A percentile compares a stretch with the other conserved stretches of the same genome.
phyloP scores from a whole-genome alignment of 2,113 vertebrate genomes.

The Bambusicola thoracicus region DNA sequence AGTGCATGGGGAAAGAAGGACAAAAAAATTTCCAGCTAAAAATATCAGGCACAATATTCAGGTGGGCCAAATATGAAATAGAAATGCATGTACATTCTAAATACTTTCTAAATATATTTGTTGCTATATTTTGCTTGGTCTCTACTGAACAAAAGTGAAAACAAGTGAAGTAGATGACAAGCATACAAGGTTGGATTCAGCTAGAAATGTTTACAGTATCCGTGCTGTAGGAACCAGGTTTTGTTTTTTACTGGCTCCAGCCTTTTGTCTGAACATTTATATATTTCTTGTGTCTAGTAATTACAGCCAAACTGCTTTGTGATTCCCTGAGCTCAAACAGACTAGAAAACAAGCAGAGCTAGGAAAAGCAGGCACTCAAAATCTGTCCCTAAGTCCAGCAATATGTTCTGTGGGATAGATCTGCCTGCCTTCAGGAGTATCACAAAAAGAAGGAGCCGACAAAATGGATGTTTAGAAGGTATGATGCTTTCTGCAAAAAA shows the following conservation, averaged over 20 bases:
- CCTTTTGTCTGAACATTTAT: conserved; percentile 12
- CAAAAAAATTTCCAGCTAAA: conserved; percentile 23
- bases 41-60: neutral
- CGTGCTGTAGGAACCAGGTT: neutral
- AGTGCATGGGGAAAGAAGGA: neutral
- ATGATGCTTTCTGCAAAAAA: neutral
- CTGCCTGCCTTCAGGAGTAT: neutral
- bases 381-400: neutral
- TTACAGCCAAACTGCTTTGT: neutral
- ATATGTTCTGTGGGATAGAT: neutral
- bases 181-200: neutral
- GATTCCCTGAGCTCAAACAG: neutral
- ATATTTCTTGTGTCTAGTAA: neutral
- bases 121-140: conserved; percentile 37
- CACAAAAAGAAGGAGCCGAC: neutral
- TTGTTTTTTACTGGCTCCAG: conserved; percentile 31
- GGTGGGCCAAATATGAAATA: neutral
- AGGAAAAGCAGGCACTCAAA: neutral
- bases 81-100: neutral
- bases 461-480: neutral
- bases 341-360: neutral
- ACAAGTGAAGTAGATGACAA: conserved; percentile 15
- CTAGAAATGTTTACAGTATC: conserved; percentile 35
- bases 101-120: conserved; percentile 44
- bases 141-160: conserved; percentile 10